Percentiles rank a stretch among this genome's conserved stretches.
phyloP scores from a whole-genome alignment of 2,113 vertebrate genomes.

The Odocoileus hemionus region DNA sequence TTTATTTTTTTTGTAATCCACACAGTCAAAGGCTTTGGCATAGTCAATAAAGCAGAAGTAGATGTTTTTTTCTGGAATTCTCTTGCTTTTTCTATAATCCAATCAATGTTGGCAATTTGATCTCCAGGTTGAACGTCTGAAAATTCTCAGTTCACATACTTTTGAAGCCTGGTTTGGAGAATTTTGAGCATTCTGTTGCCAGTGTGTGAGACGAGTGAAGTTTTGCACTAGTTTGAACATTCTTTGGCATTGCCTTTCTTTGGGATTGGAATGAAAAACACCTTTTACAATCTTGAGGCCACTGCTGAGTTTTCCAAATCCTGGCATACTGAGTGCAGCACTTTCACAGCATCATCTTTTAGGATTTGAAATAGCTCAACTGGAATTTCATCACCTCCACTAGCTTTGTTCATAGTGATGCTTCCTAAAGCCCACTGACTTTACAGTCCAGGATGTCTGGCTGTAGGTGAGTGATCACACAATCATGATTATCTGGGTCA shows the following conservation, averaged over 20 bases:
- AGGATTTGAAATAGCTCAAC: no score
- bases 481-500: not conserved
- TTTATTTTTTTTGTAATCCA: not conserved
- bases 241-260: not conserved
- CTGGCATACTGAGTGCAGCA: no score
- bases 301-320: not conserved
- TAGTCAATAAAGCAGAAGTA: not conserved
- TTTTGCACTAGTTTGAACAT: not conserved
- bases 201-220: not conserved
- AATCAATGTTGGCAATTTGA: not conserved
- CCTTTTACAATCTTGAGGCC: not conserved
- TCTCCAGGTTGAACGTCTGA: not conserved
- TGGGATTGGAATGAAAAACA: not conserved
- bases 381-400: no score
- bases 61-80: not conserved
- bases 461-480: not conserved
- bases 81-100: not conserved
- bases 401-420: not conserved
- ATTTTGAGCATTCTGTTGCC: not conserved
- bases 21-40: not conserved
- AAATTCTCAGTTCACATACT: not conserved
- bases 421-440: not conserved
- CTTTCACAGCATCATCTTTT: no score
- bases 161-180: not conserved
- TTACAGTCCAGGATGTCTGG: not conserved